Percentiles rank a stretch among this genome's conserved stretches.
Conservation (phyloP, 2,113 vertebrate genomes). For the Pithys albifrons region DNA sequence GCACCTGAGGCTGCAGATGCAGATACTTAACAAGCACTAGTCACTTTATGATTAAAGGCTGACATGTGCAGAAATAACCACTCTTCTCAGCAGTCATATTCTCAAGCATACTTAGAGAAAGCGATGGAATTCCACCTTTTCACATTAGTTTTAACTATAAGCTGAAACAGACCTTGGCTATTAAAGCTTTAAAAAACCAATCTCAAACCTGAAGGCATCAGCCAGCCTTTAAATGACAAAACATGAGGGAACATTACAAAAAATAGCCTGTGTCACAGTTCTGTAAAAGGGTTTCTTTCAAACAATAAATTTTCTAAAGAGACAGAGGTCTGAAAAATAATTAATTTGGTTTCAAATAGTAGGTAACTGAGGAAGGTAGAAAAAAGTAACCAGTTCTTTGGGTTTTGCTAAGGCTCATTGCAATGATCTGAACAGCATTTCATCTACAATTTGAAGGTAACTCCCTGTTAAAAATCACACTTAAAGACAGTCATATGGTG, state of each 20-base stretch:
- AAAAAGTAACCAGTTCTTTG: not conserved
- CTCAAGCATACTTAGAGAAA: not conserved
- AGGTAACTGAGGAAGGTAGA: not conserved
- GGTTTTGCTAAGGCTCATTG: accelerated
- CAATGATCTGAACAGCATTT: accelerated
- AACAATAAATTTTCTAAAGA: not conserved
- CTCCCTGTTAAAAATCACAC: not conserved
- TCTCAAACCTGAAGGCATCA: not conserved
- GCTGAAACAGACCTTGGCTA: not conserved
- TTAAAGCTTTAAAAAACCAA: not conserved
- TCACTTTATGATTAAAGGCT: not conserved
- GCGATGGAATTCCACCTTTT: not conserved
- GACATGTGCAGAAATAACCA: accelerated
- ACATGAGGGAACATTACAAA: not conserved
- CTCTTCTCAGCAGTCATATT: not conserved
- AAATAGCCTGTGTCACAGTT: not conserved
- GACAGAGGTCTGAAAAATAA: not conserved
- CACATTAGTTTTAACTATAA: not conserved
- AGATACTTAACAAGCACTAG: not conserved
- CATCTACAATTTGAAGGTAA: not conserved
- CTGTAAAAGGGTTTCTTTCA: not conserved
- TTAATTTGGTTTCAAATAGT: accelerated
- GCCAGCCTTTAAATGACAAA: not conserved
- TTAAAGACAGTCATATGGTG: not conserved
- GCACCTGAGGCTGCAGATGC: not conserved